phyloP scores from a whole-genome alignment of 2,888 invertebrate genomes.

The Petrolisthes cinctipes region DNA sequence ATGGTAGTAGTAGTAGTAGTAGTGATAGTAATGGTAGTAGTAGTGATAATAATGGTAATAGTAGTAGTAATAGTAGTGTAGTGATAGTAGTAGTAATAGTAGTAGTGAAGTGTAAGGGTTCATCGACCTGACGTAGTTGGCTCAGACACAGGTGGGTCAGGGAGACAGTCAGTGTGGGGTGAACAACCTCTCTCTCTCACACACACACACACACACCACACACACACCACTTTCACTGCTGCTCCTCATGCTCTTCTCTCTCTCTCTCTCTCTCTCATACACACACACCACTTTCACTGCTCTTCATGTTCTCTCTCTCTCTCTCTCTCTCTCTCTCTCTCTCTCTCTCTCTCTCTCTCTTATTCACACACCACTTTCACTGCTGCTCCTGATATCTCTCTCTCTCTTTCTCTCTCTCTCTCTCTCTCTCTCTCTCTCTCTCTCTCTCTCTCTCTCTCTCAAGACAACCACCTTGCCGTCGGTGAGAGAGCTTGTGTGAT shows the following conservation, averaged over 20 bases:
- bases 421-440: neutral
- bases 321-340: too few species aligned
- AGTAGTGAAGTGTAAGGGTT: neutral
- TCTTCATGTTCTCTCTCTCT: too few species aligned
- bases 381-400: neutral
- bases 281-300: too few species aligned
- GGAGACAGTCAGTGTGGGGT: neutral
- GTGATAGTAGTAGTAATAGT: neutral
- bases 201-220: neutral
- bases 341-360: too few species aligned
- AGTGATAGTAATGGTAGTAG: too few species aligned
- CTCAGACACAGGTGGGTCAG: neutral
- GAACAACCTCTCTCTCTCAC: neutral
- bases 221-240: neutral
- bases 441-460: neutral
- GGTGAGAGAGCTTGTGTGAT: too few species aligned
- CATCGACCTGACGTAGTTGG: neutral
- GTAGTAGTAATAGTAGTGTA: too few species aligned
- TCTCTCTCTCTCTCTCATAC: conserved; percentile 13
- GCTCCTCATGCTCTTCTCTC: neutral
- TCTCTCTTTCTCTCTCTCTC: conserved; percentile 18
- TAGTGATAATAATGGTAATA: too few species aligned
- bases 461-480: too few species aligned
- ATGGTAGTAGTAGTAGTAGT: too few species aligned
- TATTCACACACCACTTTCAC: too few species aligned